phyloP scores from a whole-genome alignment of 2,113 vertebrate species.

The Cyphotilapia sp. region DNA sequence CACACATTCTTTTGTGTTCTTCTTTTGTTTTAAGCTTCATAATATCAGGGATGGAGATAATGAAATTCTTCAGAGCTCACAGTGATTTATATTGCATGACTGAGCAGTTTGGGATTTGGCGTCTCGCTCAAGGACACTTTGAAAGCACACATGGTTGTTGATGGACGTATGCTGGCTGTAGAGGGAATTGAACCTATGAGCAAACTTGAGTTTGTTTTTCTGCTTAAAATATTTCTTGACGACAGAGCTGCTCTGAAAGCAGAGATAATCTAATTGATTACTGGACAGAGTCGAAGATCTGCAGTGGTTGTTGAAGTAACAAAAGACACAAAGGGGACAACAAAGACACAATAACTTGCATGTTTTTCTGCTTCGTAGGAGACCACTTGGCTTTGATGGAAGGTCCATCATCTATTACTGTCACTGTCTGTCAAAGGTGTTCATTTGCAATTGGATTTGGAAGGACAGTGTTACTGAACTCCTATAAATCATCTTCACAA shows the following conservation, averaged over 20 bases:
- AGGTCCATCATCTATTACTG: not conserved
- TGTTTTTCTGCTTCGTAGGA: not conserved
- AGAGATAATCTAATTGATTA: constrained; percentile 1
- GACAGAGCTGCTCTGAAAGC: not conserved
- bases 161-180: not conserved
- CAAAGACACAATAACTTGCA: not conserved
- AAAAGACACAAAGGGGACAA: not conserved
- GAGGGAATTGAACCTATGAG: constrained; percentile 13
- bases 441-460: not conserved
- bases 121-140: constrained; percentile 21
- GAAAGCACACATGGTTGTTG: not conserved
- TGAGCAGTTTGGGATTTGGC: constrained; percentile 14
- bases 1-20: not conserved
- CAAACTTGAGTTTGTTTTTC: not conserved
- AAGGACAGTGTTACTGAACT: not conserved
- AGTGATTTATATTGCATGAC: not conserved
- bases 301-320: not conserved
- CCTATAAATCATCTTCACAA: not conserved
- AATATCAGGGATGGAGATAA: constrained; percentile 5
- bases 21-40: constrained; percentile 14
- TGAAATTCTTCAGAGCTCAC: not conserved
- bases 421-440: not conserved
- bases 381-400: not conserved
- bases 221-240: not conserved
- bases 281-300: not conserved